Percentiles rank a stretch among this genome's conserved stretches.
phyloP scores from a whole-genome alignment of 2,113 vertebrate species.

The Eulacestoma nigropectus region DNA sequence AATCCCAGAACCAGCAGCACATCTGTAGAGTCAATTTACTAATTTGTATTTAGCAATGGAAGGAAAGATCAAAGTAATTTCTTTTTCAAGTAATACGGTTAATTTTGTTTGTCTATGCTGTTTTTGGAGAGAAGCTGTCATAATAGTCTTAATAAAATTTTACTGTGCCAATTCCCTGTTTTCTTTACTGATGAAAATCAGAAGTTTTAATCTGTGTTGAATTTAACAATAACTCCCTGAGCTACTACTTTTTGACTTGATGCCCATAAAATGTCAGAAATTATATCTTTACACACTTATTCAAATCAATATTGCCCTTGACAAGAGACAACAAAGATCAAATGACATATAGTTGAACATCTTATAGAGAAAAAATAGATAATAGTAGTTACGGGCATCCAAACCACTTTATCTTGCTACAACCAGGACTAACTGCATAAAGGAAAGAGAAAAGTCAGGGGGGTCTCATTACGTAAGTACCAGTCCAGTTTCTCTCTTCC shows the following conservation, averaged over 20 bases:
- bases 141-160: not conserved
- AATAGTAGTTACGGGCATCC: not conserved
- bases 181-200: not conserved
- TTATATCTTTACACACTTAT: not conserved
- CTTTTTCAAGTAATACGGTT: not conserved
- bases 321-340: not conserved
- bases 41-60: not conserved
- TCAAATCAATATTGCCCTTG: not conserved
- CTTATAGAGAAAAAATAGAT: not conserved
- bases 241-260: not conserved
- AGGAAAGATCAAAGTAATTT: not conserved
- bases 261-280: not conserved
- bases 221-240: not conserved
- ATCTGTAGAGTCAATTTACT: not conserved
- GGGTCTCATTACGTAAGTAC: not conserved
- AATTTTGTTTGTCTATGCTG: not conserved
- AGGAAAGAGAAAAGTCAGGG: not conserved
- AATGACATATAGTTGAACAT: not conserved
- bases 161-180: not conserved
- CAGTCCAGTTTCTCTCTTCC: not conserved
- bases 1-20: not conserved
- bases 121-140: not conserved
- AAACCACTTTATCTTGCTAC: not conserved
- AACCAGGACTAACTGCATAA: not conserved
- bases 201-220: not conserved